Percentiles rank a stretch among this genome's conserved stretches.
These are phyloP conservation scores for Equus przewalskii DNA, from an alignment of 2,113 vertebrate species.

Conservation along the genomic window DNA sequence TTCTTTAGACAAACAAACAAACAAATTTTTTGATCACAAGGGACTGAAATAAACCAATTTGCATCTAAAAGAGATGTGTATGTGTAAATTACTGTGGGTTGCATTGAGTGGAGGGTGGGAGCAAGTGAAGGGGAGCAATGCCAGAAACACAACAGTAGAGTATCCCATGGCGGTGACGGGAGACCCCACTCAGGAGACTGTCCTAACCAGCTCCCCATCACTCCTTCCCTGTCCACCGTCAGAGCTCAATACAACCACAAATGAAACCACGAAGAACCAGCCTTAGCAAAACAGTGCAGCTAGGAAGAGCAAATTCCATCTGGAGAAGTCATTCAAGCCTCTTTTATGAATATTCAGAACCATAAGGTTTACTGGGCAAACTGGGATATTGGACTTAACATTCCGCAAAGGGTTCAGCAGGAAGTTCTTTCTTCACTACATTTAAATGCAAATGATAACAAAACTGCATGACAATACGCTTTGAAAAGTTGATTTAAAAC, in stretches of 20 bases:
- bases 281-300: not conserved
- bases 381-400: not conserved
- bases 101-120: not conserved
- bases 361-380: slow-evolving; percentile 42
- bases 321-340: not conserved
- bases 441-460: slow-evolving; percentile 78
- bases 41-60: slow-evolving; percentile 43
- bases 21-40: not conserved
- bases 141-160: not conserved
- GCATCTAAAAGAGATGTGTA: not conserved
- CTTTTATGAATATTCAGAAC: slow-evolving; percentile 71
- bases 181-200: not conserved
- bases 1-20: slow-evolving; percentile 31
- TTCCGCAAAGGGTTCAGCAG: not conserved
- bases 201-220: not conserved
- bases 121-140: not conserved
- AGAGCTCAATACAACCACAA: not conserved
- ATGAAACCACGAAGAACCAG: not conserved
- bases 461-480: slow-evolving; percentile 28
- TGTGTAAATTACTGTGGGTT: not conserved
- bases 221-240: no score
- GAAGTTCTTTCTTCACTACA: slow-evolving; percentile 58
- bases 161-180: not conserved
- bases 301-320: not conserved
- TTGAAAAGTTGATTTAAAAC: slow-evolving; percentile 72